phyloP scores from a whole-genome alignment of 2,888 invertebrate species.

The Cyclophora punctaria region DNA sequence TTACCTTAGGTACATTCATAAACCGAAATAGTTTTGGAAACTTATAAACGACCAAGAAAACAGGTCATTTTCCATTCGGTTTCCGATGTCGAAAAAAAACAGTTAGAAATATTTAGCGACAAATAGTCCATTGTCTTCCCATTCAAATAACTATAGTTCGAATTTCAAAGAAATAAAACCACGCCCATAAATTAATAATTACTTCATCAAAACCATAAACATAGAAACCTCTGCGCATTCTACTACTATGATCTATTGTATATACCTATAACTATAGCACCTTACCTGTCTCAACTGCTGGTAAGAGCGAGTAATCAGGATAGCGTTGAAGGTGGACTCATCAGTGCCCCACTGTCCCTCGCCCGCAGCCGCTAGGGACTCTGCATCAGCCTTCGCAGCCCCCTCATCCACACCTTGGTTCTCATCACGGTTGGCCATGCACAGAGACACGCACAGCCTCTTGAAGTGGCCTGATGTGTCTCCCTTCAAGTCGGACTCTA shows the following conservation, averaged over 20 bases:
- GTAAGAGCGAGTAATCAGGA: slow-evolving; percentile 90
- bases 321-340: slow-evolving; percentile 90
- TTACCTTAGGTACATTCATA: no score
- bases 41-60: no score
- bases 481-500: slow-evolving; percentile 90
- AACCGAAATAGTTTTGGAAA: no score
- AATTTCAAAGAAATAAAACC: no score
- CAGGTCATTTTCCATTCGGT: no score
- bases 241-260: no score
- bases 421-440: slow-evolving; percentile 93
- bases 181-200: no score
- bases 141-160: no score
- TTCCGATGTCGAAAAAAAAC: no score
- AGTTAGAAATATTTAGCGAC: no score
- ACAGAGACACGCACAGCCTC: slow-evolving; percentile 89
- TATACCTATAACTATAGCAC: background rate
- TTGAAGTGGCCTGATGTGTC: slow-evolving; percentile 98
- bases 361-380: slow-evolving; percentile 83
- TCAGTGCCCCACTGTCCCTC: slow-evolving; percentile 94
- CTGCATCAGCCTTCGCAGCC: slow-evolving; percentile 88
- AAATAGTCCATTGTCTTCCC: no score
- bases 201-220: no score
- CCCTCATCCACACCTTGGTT: slow-evolving; percentile 88
- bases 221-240: background rate
- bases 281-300: slow-evolving; percentile 85